Evolutionary conservation across 2,797 vertebrate genomes (phyloP).

Genomic region (Eulemur mongoz): DNA sequence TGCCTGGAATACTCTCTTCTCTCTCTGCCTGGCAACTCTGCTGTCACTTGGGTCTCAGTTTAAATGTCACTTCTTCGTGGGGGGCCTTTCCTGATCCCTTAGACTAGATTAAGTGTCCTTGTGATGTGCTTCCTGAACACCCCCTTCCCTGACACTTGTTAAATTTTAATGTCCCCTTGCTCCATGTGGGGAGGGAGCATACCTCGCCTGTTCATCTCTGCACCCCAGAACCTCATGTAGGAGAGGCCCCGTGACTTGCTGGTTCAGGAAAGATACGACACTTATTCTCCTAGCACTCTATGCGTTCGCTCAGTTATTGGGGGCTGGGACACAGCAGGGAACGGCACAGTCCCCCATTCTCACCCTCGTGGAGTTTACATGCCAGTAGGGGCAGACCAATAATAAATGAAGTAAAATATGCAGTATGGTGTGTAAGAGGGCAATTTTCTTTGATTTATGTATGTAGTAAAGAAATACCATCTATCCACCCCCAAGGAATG

Average conservation of each 20-base stretch:
- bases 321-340: neutral
- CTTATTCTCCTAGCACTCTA: neutral
- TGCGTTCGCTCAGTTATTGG: neutral
- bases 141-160: neutral
- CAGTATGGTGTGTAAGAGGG: neutral
- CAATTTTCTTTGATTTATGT: neutral
- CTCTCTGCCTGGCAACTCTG: neutral
- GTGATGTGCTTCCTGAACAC: neutral
- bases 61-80: neutral
- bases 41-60: neutral
- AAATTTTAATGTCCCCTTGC: neutral
- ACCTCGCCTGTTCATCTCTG: neutral
- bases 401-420: neutral
- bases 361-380: neutral
- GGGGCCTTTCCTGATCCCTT: neutral
- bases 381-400: neutral
- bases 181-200: rapidly evolving
- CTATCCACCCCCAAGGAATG: neutral
- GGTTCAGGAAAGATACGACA: neutral
- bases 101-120: neutral
- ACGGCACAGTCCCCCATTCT: neutral
- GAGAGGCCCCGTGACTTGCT: neutral
- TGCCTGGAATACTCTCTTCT: neutral
- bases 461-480: neutral
- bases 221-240: rapidly evolving